Evolutionary conservation across 1,140 invertebrate genomes (phyloP).

Genomic region (Bombus confusus): DNA sequence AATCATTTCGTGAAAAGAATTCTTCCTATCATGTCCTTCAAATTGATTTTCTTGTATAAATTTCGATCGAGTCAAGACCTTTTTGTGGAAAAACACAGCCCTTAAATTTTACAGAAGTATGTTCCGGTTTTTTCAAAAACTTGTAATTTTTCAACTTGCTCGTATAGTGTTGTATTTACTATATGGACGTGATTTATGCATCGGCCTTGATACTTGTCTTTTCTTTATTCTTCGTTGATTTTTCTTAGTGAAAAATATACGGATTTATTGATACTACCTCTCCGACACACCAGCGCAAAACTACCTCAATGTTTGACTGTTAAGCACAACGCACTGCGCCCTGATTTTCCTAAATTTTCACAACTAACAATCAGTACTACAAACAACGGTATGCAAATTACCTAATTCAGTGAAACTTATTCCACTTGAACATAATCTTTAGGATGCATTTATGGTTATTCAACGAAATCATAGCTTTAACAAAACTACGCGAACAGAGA

Average conservation of each 20-base stretch:
- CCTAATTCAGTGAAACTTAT: constrained; percentile 13
- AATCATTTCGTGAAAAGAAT: constrained; percentile 31
- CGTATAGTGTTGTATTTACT: constrained; percentile 11
- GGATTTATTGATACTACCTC: constrained; percentile 46
- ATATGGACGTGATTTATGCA: constrained; percentile 1
- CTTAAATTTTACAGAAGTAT: constrained; percentile 16
- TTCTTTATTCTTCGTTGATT: constrained; percentile 30
- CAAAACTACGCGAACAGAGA: constrained; percentile 42
- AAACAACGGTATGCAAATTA: constrained; percentile 8
- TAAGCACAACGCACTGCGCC: constrained; percentile 51
- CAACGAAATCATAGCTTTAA: constrained; percentile 21
- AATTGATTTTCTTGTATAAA: not conserved
- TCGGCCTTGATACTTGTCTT: constrained; percentile 1
- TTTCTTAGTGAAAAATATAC: constrained; percentile 45
- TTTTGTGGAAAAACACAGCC: constrained; percentile 33
- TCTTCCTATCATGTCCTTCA: not conserved
- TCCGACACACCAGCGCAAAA: constrained; percentile 59
- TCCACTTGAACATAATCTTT: constrained; percentile 6
- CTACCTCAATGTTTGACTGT: constrained; percentile 56
- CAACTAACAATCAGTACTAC: constrained; percentile 5
- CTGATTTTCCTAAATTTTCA: constrained; percentile 29
- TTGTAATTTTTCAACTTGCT: constrained; percentile 31
- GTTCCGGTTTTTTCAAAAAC: constrained; percentile 50
- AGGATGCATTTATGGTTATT: not conserved
- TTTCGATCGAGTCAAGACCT: not conserved